Conservation (phyloP, 2,797 vertebrate genomes). For the Danio choprae region DNA sequence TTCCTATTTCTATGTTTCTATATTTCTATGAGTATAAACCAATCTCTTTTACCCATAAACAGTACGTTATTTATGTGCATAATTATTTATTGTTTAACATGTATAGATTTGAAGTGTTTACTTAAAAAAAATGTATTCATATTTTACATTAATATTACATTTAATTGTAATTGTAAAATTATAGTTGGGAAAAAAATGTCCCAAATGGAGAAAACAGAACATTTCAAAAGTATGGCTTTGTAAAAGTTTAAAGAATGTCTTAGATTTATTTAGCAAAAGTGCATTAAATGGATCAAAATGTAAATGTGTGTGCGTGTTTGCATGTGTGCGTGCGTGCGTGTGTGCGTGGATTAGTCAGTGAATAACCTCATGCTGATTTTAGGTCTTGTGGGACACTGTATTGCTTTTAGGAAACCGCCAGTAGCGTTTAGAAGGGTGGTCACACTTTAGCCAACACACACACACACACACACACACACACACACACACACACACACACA, state of each 20-base stretch:
- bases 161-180: background rate
- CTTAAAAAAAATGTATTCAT: background rate
- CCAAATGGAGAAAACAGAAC: background rate
- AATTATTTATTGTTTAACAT: background rate
- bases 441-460: conserved; percentile 32
- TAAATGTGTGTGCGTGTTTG: conserved; percentile 7
- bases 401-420: conserved; percentile 71
- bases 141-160: background rate
- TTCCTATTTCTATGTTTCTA: too few relatives aligned
- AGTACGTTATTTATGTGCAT: background rate
- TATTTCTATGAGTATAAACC: too few relatives aligned
- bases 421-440: conserved; percentile 62
- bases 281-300: background rate
- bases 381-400: conserved; percentile 55
- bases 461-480: conserved; percentile 37
- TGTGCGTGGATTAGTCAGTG: conserved; percentile 42
- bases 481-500: conserved; percentile 37
- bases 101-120: background rate
- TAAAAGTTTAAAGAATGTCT: background rate
- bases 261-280: background rate
- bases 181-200: background rate
- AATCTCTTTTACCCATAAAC: too few relatives aligned
- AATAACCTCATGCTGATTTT: conserved; percentile 70
- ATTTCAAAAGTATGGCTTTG: background rate
- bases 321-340: conserved; percentile 29